Evolutionary conservation across 2,888 invertebrate species (phyloP).

Genomic region (Perizoma affinitatum): DNA sequence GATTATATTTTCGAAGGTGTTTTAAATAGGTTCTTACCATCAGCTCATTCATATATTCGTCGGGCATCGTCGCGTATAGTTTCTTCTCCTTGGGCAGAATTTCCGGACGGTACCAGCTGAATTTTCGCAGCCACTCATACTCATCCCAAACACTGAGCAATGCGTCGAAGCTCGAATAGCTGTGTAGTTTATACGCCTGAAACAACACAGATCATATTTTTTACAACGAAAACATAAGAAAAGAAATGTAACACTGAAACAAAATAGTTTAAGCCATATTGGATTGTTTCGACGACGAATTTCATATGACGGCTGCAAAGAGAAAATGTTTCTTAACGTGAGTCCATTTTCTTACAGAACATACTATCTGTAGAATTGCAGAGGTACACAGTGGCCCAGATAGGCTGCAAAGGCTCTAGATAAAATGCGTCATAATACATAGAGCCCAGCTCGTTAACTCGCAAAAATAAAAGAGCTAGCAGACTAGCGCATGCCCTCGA

Average conservation of each 20-base stretch:
- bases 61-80: slow-evolving; percentile 52
- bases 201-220: slow-evolving; percentile 51
- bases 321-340: no score
- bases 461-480: slow-evolving; percentile 12
- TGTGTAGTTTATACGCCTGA: slow-evolving; percentile 65
- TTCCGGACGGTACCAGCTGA: slow-evolving; percentile 59
- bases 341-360: no score
- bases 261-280: neutral
- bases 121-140: slow-evolving; percentile 64
- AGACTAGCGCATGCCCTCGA: slow-evolving; percentile 14
- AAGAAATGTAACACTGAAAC: no score
- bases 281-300: slow-evolving; percentile 8
- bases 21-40: slow-evolving; percentile 55
- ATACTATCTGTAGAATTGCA: no score
- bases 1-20: no score
- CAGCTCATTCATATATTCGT: slow-evolving; percentile 56
- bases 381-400: no score
- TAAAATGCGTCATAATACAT: neutral
- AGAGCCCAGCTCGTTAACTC: neutral
- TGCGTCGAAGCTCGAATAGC: slow-evolving; percentile 54
- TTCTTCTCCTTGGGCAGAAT: slow-evolving; percentile 65
- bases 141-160: slow-evolving; percentile 55
- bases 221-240: no score
- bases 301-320: no score
- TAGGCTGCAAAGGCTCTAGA: no score